phyloP scores from a whole-genome alignment of 2,797 vertebrate genomes.

The Phrynocephalus forsythii region DNA sequence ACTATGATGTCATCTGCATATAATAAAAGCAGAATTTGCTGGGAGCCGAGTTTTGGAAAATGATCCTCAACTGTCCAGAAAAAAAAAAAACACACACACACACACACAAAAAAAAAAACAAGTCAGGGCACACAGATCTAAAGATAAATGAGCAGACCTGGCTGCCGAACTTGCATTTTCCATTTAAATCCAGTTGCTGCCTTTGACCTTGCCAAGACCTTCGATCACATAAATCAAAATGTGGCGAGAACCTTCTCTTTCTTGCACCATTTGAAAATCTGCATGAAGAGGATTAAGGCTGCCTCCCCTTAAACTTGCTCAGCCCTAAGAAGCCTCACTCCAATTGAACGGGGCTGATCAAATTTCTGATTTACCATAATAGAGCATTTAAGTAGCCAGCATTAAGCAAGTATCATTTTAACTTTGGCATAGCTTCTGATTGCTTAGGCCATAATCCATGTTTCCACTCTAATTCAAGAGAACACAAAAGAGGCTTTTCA shows the following conservation, averaged over 20 bases:
- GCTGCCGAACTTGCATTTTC: no score
- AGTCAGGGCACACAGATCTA: not conserved
- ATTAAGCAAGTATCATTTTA: not conserved
- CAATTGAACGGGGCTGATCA: not conserved
- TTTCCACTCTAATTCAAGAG: conserved; percentile 13
- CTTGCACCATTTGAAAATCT: not conserved
- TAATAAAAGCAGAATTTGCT: no score
- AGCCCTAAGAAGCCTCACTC: not conserved
- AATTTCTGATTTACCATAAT: conserved; percentile 18
- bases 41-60: no score
- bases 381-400: not conserved
- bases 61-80: no score
- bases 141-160: not conserved
- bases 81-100: no score
- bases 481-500: conserved; percentile 18
- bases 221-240: not conserved
- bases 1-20: no score
- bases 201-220: not conserved
- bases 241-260: not conserved
- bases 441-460: not conserved
- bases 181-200: not conserved
- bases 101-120: no score
- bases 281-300: not conserved
- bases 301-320: not conserved
- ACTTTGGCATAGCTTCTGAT: not conserved